Evolutionary conservation across 2,113 vertebrate genomes (phyloP).

Genomic region (Anhinga anhinga): DNA sequence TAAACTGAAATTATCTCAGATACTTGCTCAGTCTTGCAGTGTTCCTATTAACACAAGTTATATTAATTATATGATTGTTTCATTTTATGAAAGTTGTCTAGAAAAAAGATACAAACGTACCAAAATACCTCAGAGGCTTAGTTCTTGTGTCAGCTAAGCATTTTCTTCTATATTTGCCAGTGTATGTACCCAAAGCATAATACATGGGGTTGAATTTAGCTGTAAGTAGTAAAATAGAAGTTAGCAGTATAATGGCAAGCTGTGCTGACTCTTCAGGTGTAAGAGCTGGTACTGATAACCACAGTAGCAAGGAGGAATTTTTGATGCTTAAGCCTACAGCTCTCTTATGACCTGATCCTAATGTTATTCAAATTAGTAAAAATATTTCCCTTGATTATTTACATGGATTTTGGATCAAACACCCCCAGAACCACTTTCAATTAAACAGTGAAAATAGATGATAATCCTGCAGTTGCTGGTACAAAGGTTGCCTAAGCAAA

Average conservation of each 20-base stretch:
- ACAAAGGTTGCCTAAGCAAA: not conserved
- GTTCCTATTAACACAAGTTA: not conserved
- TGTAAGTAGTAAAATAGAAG: not conserved
- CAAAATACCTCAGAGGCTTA: not conserved
- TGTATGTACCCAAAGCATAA: not conserved
- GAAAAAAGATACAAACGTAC: not conserved
- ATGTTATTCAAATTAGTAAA: not conserved
- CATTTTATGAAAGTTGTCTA: not conserved
- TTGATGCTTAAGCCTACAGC: not conserved
- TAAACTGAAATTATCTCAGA: not conserved
- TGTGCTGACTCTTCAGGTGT: not conserved
- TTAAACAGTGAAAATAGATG: not conserved
- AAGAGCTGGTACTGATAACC: not conserved
- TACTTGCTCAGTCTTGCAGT: not conserved
- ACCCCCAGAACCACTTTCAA: not conserved
- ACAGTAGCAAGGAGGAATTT: not conserved
- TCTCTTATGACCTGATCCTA: not conserved
- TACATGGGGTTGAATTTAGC: accelerated
- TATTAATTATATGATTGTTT: not conserved
- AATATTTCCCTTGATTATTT: not conserved
- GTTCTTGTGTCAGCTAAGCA: not conserved
- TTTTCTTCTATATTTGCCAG: not conserved
- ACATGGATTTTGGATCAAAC: not conserved
- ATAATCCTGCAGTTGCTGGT: not conserved
- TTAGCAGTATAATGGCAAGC: not conserved